Percentiles rank a stretch among this genome's conserved stretches.
Evolutionary conservation across 2,888 invertebrate species (phyloP).

Genomic region (Leucoma salicis): DNA sequence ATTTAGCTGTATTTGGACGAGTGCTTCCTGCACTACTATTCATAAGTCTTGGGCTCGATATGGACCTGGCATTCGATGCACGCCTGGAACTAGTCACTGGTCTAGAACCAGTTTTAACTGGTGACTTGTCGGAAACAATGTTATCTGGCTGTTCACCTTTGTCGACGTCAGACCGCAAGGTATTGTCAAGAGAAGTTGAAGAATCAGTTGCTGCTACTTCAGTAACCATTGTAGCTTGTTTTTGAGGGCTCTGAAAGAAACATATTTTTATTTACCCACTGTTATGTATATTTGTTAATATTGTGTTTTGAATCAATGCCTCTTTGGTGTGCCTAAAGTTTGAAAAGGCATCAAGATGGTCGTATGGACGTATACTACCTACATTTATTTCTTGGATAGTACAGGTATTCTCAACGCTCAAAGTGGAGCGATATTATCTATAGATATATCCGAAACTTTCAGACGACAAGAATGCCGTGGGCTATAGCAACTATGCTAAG

Average conservation of each 20-base stretch:
- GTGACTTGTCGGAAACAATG: conserved; percentile 14
- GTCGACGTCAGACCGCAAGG: conserved; percentile 45
- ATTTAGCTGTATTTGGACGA: conserved; percentile 29
- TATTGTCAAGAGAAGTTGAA: conserved; percentile 41
- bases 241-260: conserved; percentile 51
- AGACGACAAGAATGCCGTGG: too few relatives aligned
- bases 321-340: too few relatives aligned
- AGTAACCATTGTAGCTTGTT: conserved; percentile 33
- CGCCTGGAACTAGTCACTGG: conserved; percentile 23
- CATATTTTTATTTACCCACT: not conserved
- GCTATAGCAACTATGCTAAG: too few relatives aligned
- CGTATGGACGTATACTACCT: too few relatives aligned
- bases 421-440: too few relatives aligned
- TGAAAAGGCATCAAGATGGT: too few relatives aligned
- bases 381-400: too few relatives aligned
- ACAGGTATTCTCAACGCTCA: too few relatives aligned
- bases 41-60: conserved; percentile 28
- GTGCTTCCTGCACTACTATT: conserved; percentile 25
- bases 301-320: too few relatives aligned
- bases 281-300: too few relatives aligned
- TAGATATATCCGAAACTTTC: too few relatives aligned
- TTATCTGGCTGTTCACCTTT: conserved; percentile 34
- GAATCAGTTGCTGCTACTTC: conserved; percentile 39
- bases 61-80: conserved; percentile 27
- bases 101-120: conserved; percentile 7